Base-by-base conservation (phyloP, 2,113 vertebrate genomes). In the Gallinago undulata region DNA sequence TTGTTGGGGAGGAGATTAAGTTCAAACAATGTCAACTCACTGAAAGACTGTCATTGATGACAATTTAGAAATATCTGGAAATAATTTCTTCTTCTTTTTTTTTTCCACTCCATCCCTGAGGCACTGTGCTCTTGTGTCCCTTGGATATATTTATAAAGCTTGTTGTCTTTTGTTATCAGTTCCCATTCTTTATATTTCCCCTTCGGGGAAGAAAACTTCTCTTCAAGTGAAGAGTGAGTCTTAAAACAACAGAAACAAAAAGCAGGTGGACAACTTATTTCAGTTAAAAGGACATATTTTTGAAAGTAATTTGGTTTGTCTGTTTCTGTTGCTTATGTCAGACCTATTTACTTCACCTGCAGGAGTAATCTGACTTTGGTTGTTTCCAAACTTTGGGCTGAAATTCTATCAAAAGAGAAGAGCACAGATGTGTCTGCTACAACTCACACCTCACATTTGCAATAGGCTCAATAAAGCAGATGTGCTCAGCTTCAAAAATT, bases 291-390 rank as follows among this genome's bases (percentile, higher is more conserved):
- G 3, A 50, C 82, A 66, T 66, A 51, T 48, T 50, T n/a, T 79
- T 93, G 74, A 95, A 89, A 89, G 35, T 79, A 84, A 92, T 86
- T 82, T 84, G 39, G 7, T 41, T 87, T 87, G 53, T 93, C 90
- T 95, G 30, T 78, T 81, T 92, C 77, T 94, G 31, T 89, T 92
- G 66, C 66, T 87, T 57, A 16, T 76, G 66, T 93, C 89, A 92
- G 62, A 81, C 45, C 43, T 87, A 90, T 95, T 95, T 84, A 79
- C 18, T 75, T 94, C 80, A 96, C 90, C 86, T 95, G 73, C 57
- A 87, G 30, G 19, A 96, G 10, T 66, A 89, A 87, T 66, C 39
- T 89, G 73, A 64, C 37, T 95, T 77, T 60, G 66, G 69, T 75
- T 93, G 82, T 87, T 93, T 95, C 45, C 50, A 90, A 23, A 75